A percentile compares a stretch with the other conserved stretches of the same genome.
These are phyloP conservation scores for Melanerpes aurifrons DNA, from an alignment of 2,113 vertebrate species.

Conservation along the genomic window DNA sequence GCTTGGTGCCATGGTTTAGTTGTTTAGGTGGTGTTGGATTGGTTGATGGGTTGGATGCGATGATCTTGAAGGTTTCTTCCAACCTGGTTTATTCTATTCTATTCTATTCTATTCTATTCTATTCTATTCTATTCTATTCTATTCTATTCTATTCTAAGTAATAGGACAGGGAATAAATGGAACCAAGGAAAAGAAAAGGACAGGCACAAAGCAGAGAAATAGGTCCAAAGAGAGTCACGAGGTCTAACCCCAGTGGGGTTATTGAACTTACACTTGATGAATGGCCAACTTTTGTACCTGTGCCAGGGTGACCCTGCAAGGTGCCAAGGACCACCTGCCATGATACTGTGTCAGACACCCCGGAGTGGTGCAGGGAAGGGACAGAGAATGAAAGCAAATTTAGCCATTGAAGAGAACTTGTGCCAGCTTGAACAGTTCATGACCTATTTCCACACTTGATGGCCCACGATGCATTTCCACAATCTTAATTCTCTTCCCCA, in stretches of 20 bases:
- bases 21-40: too few species aligned
- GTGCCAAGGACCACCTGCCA: not conserved
- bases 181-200: not conserved
- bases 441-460: slow-evolving; percentile 87
- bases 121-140: too few species aligned
- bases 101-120: too few species aligned
- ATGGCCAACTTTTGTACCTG: not conserved
- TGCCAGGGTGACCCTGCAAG: not conserved
- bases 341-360: not conserved
- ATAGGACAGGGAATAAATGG: not conserved
- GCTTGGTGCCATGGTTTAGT: too few species aligned
- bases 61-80: too few species aligned
- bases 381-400: slow-evolving; percentile 14
- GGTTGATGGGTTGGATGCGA: too few species aligned
- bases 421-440: slow-evolving; percentile 92
- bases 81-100: too few species aligned
- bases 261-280: not conserved
- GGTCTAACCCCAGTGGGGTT: not conserved
- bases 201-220: not conserved
- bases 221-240: not conserved
- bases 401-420: slow-evolving; percentile 95
- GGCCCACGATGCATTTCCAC: slow-evolving; percentile 83
- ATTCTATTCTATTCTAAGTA: not conserved
- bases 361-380: not conserved
- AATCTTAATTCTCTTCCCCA: slow-evolving; percentile 80